phyloP scores from a whole-genome alignment of 2,113 vertebrate genomes.

The Gallinago jamesoni region DNA sequence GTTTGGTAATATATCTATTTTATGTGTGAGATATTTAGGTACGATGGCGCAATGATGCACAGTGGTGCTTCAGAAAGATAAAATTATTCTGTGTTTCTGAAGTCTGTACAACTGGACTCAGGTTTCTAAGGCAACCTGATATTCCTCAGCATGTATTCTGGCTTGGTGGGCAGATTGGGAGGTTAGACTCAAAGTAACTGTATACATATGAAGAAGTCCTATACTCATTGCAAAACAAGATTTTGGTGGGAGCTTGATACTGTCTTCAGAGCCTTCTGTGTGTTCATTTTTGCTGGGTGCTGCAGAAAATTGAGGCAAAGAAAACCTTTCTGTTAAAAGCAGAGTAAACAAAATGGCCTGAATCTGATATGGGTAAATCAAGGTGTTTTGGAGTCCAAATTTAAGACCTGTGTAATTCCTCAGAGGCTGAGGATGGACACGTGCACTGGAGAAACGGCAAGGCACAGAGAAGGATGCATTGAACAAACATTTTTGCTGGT shows the following conservation, averaged over 20 bases:
- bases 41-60: background rate
- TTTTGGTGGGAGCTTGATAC: background rate
- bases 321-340: background rate
- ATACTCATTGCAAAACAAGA: background rate
- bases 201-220: background rate
- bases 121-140: conserved; percentile 58
- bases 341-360: background rate
- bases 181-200: background rate
- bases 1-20: background rate
- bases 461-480: background rate
- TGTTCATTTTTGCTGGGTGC: background rate
- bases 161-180: background rate
- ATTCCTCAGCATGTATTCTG: conserved; percentile 12
- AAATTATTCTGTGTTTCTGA: conserved; percentile 12
- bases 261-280: background rate
- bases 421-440: background rate
- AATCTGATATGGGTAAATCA: background rate
- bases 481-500: background rate
- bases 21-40: background rate
- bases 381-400: background rate
- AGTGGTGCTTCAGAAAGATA: background rate
- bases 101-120: background rate
- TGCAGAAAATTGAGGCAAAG: background rate
- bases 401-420: background rate
- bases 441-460: background rate